A percentile compares a stretch with the other conserved stretches of the same genome.
These are phyloP conservation scores for Astreopora myriophthalma DNA, from an alignment of 64 coral and sea anemone genomes.

Conservation along the genomic window DNA sequence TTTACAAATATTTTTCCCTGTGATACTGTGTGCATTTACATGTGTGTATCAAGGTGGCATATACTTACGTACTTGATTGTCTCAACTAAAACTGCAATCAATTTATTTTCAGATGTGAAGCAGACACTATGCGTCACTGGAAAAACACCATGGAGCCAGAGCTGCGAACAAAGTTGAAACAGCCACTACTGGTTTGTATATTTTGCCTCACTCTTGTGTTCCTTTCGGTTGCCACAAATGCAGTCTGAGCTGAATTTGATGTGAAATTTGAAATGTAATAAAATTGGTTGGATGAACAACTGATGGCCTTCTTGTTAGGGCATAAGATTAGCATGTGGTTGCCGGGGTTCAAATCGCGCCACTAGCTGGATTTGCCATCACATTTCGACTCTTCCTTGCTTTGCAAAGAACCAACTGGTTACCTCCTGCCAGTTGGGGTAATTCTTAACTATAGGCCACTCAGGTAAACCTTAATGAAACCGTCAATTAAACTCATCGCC, in stretches of 20 bases:
- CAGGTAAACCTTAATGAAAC: too few species aligned
- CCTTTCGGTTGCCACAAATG: too few species aligned
- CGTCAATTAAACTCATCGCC: too few species aligned
- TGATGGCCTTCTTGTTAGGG: conserved; percentile 3
- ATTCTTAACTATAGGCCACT: too few species aligned
- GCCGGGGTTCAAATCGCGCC: too few species aligned
- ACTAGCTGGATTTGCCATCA: too few species aligned
- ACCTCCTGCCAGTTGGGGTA: too few species aligned
- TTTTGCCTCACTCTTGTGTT: too few species aligned
- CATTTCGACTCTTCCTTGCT: too few species aligned
- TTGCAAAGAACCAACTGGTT: too few species aligned
- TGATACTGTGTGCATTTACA: background rate
- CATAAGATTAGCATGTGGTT: too few species aligned
- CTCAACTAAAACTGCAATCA: background rate
- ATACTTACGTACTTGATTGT: too few species aligned
- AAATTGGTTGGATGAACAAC: background rate
- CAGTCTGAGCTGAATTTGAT: background rate
- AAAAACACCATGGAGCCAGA: conserved; percentile 83
- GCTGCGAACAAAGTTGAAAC: conserved; percentile 86
- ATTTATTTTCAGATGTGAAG: conserved; percentile 69
- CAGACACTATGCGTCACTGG: conserved; percentile 78
- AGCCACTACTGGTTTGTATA: conserved; percentile 90
- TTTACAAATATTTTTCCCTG: background rate
- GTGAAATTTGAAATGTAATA: background rate
- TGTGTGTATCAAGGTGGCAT: background rate